These are phyloP conservation scores for Rhynchophorus ferrugineus DNA, from an alignment of 1,140 invertebrate species.

Conservation along the genomic window DNA sequence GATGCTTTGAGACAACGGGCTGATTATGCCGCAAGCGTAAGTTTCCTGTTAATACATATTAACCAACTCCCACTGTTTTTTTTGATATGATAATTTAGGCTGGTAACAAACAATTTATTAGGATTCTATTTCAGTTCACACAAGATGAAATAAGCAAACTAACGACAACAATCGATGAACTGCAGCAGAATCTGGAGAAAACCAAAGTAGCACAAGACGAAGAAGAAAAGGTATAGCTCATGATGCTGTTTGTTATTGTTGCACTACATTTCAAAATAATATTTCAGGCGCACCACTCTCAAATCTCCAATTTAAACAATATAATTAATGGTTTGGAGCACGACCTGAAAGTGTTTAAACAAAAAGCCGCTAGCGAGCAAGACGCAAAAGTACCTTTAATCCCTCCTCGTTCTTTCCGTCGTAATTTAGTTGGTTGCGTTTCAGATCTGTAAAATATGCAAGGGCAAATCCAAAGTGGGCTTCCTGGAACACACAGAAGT, in stretches of 20 bases:
- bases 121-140: slow-evolving; percentile 19
- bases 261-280: too few relatives aligned
- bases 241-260: background rate
- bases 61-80: background rate
- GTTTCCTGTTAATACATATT: background rate
- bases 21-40: slow-evolving; percentile 16
- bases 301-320: slow-evolving; percentile 13
- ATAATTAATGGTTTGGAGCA: slow-evolving; percentile 13
- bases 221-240: slow-evolving; percentile 21
- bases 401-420: too few relatives aligned
- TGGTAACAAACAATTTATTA: background rate
- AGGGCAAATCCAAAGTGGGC: slow-evolving; percentile 14
- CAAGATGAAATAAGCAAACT: slow-evolving; percentile 23
- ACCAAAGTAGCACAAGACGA: slow-evolving; percentile 14
- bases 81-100: background rate
- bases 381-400: too few relatives aligned
- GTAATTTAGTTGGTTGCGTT: slow-evolving; percentile 7
- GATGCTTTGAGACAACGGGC: slow-evolving; percentile 15
- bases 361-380: slow-evolving; percentile 13
- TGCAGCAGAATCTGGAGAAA: slow-evolving; percentile 19
- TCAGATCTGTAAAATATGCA: slow-evolving; percentile 20
- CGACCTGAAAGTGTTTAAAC: slow-evolving; percentile 3
- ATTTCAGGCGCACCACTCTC: slow-evolving; percentile 12
- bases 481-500: slow-evolving; percentile 20
- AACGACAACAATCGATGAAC: slow-evolving; percentile 18